Evolutionary conservation across 2,888 invertebrate species (phyloP), one percentile per base, ranked within the genome.

Genomic region (Thereva unica): DNA sequence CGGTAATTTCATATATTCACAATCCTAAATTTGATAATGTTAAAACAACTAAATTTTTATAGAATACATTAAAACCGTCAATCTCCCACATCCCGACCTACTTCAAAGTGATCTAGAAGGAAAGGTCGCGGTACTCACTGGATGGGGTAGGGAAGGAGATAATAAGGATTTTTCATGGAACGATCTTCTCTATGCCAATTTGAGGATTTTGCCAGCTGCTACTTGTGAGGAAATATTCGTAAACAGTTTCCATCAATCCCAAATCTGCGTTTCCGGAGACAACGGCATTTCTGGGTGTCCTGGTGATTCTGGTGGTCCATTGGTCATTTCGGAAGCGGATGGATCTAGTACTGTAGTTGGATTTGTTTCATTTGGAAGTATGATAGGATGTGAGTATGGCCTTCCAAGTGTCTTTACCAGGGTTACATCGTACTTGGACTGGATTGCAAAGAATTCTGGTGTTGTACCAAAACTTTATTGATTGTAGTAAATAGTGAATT

Each of bases 191-290:
- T 23, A 23, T 23, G 23, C 23, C 23, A 23, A 23, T 23, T 23
- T 23, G 23, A 23, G 23, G 23, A 23, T 23, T 23, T 23, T 23
- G 23, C 23, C 23, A 23, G 23, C 23, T 23, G 23, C 1, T 2
- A 2, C 2, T 23, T 23, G 23, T 23, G 23, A 23, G 23, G 23
- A 23, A 23, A 23, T 23, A 23, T 23, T 23, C 2, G 2, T 23
- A 23, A 23, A 23, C 23, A 23, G 23, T 23, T 23, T 23, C 23
- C 23, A 23, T 23, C 23, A 1, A 12, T 12, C 64, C 7, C 63
- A 79, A 47, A 73, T 80, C n/a, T 80, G 80, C 67, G 73, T 76
- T 5, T 71, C 71, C 44, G 78, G 76, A n/a, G 63, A 67, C 38
- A 70, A 71, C 7, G 75, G 76, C 4, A 74, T 71, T 66, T 75